A percentile compares a stretch with the other conserved stretches of the same genome.
Evolutionary conservation across 2,888 invertebrate species (phyloP).

Genomic region (Ornithoptera alexandrae): DNA sequence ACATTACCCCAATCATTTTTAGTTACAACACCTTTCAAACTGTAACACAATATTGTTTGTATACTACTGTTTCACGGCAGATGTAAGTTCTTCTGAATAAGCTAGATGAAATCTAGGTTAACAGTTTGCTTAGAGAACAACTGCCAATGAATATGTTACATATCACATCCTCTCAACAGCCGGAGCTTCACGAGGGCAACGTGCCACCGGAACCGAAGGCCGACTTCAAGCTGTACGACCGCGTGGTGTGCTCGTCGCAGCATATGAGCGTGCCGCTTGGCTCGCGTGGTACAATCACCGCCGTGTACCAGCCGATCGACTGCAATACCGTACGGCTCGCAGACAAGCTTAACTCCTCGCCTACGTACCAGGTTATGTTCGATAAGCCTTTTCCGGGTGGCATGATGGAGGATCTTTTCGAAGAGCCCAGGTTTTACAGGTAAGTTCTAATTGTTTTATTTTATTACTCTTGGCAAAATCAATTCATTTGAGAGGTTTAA

Average conservation of each 20-base stretch:
- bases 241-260: slow-evolving; percentile 88
- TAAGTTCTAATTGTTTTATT: slow-evolving; percentile 34
- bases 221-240: slow-evolving; percentile 86
- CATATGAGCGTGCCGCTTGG: slow-evolving; percentile 90
- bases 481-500: no score
- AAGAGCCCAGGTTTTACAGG: slow-evolving; percentile 62
- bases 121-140: not conserved
- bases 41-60: no score
- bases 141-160: no score
- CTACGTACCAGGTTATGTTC: slow-evolving; percentile 89
- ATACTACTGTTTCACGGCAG: no score
- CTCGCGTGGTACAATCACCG: slow-evolving; percentile 91
- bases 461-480: not conserved
- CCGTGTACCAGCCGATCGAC: slow-evolving; percentile 64
- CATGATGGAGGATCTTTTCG: slow-evolving; percentile 53
- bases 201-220: slow-evolving; percentile 84
- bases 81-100: no score
- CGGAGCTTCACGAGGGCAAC: slow-evolving; percentile 76
- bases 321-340: slow-evolving; percentile 70
- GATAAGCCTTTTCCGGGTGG: slow-evolving; percentile 88
- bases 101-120: not conserved
- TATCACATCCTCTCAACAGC: slow-evolving; percentile 41
- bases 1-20: no score
- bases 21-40: no score
- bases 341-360: slow-evolving; percentile 77